A percentile compares a stretch with the other conserved stretches of the same genome.
These are phyloP conservation scores for Prionailurus bengalensis DNA, from an alignment of 2,113 vertebrate genomes.

Conservation along the genomic window DNA sequence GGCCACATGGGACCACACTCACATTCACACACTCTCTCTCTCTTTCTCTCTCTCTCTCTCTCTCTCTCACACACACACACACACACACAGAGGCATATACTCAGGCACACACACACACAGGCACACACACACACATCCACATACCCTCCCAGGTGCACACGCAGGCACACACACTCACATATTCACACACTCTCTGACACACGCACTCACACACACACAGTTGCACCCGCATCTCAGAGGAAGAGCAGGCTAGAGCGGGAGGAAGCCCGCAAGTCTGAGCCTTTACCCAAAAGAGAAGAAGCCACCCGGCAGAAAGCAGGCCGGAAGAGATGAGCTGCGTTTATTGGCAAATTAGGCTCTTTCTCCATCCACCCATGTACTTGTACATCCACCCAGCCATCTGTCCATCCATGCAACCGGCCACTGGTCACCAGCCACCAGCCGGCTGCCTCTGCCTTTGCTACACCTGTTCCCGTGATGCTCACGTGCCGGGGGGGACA, in stretches of 20 bases:
- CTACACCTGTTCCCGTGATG: accelerated
- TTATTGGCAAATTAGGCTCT: background rate
- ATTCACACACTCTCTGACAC: too few species aligned
- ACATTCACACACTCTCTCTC: too few species aligned
- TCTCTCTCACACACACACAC: too few species aligned
- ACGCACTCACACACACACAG: background rate
- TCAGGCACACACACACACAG: too few species aligned
- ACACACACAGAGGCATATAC: too few species aligned
- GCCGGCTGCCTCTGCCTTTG: background rate
- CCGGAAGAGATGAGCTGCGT: background rate
- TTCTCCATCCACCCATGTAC: background rate
- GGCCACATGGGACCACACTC: too few species aligned
- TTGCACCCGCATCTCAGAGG: background rate
- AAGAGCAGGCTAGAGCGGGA: too few species aligned
- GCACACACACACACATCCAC: too few species aligned
- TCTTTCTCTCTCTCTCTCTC: too few species aligned
- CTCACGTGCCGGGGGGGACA: accelerated
- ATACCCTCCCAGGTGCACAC: too few species aligned
- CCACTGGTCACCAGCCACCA: background rate
- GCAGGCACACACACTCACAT: too few species aligned
- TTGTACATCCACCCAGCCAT: background rate
- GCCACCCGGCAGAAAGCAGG: background rate
- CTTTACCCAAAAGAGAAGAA: background rate
- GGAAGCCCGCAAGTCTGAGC: background rate
- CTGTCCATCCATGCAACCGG: background rate